These are phyloP conservation scores for Scolopax bukidnonensis DNA, from an alignment of 2,797 vertebrate genomes.

Conservation along the genomic window DNA sequence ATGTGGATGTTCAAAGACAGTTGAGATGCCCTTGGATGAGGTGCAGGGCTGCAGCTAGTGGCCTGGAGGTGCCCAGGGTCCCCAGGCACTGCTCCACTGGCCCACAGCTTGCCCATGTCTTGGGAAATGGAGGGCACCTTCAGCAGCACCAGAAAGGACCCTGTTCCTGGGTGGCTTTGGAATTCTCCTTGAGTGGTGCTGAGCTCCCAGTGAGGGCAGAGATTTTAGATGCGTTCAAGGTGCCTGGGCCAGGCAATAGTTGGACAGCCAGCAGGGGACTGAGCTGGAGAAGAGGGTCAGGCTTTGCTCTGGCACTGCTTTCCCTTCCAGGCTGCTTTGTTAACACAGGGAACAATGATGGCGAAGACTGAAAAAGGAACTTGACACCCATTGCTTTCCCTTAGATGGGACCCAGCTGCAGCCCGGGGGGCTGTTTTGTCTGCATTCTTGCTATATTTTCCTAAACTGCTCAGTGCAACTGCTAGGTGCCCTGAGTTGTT, in stretches of 20 bases:
- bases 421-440: background rate
- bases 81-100: background rate
- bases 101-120: background rate
- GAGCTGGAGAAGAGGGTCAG: background rate
- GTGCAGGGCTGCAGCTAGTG: background rate
- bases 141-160: background rate
- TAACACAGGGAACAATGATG: background rate
- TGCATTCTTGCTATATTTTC: background rate
- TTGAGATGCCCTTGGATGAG: background rate
- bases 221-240: fast-evolving
- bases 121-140: background rate
- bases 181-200: fast-evolving
- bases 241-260: background rate
- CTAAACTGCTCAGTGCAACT: background rate
- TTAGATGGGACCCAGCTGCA: constrained; percentile 4
- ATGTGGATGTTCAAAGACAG: background rate
- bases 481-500: background rate
- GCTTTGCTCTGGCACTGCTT: background rate
- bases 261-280: background rate
- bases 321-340: background rate
- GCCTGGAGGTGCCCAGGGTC: too few species aligned
- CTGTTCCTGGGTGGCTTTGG: background rate
- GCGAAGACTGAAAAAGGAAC: background rate
- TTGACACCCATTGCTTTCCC: background rate
- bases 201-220: background rate